These are phyloP conservation scores for Cebus imitator DNA, from an alignment of 2,113 vertebrate genomes.

Conservation along the genomic window DNA sequence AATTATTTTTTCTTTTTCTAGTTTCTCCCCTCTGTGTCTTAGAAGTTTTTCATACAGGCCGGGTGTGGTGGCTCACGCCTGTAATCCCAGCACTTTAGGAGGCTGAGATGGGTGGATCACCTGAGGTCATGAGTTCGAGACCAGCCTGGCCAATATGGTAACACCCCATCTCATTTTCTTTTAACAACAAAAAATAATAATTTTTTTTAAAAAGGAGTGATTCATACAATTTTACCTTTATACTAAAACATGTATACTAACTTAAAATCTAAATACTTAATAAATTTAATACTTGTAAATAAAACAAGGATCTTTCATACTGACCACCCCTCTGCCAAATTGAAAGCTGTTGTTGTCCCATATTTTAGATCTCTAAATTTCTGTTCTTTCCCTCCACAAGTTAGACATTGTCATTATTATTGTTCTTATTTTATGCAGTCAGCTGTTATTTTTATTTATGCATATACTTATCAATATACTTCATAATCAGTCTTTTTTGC, in stretches of 20 bases:
- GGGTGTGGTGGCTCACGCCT: too few relatives aligned
- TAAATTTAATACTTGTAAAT: not conserved
- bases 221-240: not conserved
- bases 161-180: too few relatives aligned
- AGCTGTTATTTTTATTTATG: too few relatives aligned
- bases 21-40: not conserved
- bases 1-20: not conserved
- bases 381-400: not conserved
- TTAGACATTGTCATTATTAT: not conserved
- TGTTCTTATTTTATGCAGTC: not conserved
- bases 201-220: not conserved
- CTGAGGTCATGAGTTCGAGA: too few relatives aligned
- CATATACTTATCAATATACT: not conserved
- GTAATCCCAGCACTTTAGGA: too few relatives aligned
- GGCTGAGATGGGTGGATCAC: too few relatives aligned
- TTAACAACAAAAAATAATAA: too few relatives aligned
- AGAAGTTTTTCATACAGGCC: not conserved
- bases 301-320: not conserved
- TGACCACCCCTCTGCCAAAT: not conserved
- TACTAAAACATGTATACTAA: not conserved
- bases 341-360: not conserved
- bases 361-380: not conserved
- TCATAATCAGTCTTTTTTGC: not conserved
- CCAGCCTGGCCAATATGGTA: too few relatives aligned
- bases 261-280: not conserved